These are phyloP conservation scores for Eupelmus urozonus DNA, from an alignment of 2,888 invertebrate species.

Conservation along the genomic window DNA sequence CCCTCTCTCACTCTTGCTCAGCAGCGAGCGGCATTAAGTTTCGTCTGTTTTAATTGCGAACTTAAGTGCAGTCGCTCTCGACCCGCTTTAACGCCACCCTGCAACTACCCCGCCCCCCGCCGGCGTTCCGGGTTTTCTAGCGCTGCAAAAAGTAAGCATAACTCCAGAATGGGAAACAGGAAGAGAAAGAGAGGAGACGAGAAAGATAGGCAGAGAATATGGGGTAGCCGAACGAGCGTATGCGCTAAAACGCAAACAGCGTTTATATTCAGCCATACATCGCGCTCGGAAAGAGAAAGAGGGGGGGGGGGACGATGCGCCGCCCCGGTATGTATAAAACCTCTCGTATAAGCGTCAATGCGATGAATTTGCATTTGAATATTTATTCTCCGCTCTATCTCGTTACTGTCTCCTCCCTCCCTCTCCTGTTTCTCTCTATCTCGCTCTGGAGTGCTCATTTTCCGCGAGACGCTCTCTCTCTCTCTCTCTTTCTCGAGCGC, in stretches of 20 bases:
- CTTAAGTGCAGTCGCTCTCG: constrained; percentile 63
- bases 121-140: neutral
- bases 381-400: no score
- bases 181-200: neutral
- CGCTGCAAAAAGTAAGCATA: constrained; percentile 27
- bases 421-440: no score
- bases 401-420: no score
- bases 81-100: constrained; percentile 62
- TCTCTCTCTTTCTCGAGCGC: neutral
- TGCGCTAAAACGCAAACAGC: neutral
- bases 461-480: no score
- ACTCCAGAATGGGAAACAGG: neutral
- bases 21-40: constrained; percentile 66
- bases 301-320: neutral
- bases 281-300: neutral
- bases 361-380: constrained; percentile 52
- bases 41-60: constrained; percentile 67
- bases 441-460: neutral
- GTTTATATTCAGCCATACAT: constrained; percentile 5
- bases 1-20: constrained; percentile 31
- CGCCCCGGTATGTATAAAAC: neutral
- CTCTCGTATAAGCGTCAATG: constrained; percentile 20
- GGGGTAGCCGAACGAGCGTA: neutral
- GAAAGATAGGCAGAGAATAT: neutral
- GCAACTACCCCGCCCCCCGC: no score